These are phyloP conservation scores for Xylocampa areola DNA, from an alignment of 2,888 invertebrate species.

Conservation along the genomic window DNA sequence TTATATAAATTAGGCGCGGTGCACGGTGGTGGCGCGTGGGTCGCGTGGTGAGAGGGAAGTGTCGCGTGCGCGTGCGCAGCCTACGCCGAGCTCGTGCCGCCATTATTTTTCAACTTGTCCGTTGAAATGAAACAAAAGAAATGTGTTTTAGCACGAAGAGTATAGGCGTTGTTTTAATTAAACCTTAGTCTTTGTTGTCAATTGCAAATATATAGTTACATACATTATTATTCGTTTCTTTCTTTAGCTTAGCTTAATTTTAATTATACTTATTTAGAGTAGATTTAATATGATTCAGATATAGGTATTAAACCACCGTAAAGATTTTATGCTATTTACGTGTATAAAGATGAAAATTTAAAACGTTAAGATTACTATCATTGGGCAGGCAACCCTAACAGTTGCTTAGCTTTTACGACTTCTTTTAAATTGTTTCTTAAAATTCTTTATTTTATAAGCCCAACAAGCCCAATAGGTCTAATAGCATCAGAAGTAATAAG, in stretches of 20 bases:
- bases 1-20: constrained; percentile 77
- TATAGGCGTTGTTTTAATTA: constrained; percentile 54
- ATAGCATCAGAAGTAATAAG: constrained; percentile 11
- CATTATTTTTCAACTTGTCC: constrained; percentile 75
- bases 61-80: constrained; percentile 80
- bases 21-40: constrained; percentile 72
- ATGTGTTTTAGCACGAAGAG: constrained; percentile 51
- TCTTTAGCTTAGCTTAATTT: constrained; percentile 18
- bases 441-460: constrained; percentile 26
- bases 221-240: constrained; percentile 11
- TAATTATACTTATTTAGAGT: constrained; percentile 19
- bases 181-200: constrained; percentile 35
- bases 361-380: constrained; percentile 20
- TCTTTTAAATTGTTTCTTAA: constrained; percentile 22
- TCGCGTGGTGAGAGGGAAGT: constrained; percentile 73
- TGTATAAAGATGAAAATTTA: constrained; percentile 18
- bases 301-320: constrained; percentile 29
- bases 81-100: constrained; percentile 78
- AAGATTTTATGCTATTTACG: constrained; percentile 35
- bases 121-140: constrained; percentile 75
- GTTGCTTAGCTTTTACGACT: constrained; percentile 33
- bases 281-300: constrained; percentile 26
- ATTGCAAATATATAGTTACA: constrained; percentile 23
- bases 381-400: constrained; percentile 27
- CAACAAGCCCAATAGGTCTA: constrained; percentile 8